Percentiles rank a stretch among this genome's conserved stretches.
These are phyloP conservation scores for Pollenia amentaria DNA, from an alignment of 2,888 invertebrate genomes.

Conservation along the genomic window DNA sequence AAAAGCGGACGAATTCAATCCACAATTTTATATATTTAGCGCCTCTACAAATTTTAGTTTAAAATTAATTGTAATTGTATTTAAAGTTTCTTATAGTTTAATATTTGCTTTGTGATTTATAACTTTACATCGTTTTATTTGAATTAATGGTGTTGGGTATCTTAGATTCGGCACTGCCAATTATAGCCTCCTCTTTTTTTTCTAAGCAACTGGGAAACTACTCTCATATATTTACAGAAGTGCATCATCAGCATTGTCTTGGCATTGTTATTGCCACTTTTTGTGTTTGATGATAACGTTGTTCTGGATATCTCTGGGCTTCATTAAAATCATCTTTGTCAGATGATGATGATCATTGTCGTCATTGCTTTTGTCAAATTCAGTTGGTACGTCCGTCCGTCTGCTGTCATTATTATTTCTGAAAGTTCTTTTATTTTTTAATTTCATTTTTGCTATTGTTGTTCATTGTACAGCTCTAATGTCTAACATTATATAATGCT, in stretches of 20 bases:
- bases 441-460: slow-evolving; percentile 7
- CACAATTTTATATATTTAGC: too few relatives aligned
- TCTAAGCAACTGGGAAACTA: slow-evolving; percentile 12
- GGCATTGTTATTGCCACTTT: slow-evolving; percentile 44
- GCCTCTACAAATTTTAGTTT: too few relatives aligned
- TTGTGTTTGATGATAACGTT: slow-evolving; percentile 24
- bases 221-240: slow-evolving; percentile 28
- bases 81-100: too few relatives aligned
- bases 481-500: slow-evolving; percentile 4
- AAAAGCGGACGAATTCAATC: too few relatives aligned
- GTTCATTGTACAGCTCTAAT: neutral
- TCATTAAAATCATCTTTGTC: slow-evolving; percentile 25
- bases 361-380: slow-evolving; percentile 42
- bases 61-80: too few relatives aligned
- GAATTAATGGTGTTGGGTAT: too few relatives aligned
- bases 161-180: too few relatives aligned
- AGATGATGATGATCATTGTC: slow-evolving; percentile 29
- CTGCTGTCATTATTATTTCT: slow-evolving; percentile 57
- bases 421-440: slow-evolving; percentile 53
- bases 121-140: too few relatives aligned
- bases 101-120: too few relatives aligned
- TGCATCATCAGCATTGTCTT: slow-evolving; percentile 58
- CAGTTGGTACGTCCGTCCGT: slow-evolving; percentile 16
- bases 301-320: slow-evolving; percentile 1
- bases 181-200: neutral